Conservation (phyloP, 2,113 vertebrate genomes). For the Periophthalmus modestus region DNA sequence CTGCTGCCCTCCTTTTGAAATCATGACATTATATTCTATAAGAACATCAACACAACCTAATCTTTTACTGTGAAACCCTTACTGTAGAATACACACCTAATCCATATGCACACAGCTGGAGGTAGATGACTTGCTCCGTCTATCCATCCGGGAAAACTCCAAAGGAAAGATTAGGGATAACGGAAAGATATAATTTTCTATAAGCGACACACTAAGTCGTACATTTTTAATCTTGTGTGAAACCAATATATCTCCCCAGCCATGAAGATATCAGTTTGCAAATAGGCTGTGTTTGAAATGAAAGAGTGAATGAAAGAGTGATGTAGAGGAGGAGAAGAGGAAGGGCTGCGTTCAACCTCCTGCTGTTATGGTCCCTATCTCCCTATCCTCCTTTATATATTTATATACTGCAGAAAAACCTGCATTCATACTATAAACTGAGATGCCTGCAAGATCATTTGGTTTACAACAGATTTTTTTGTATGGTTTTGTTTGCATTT, state of each 20-base stretch:
- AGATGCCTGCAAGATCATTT: too few species aligned
- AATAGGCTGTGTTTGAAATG: neutral
- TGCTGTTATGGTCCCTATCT: conserved; percentile 51
- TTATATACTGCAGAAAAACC: too few species aligned
- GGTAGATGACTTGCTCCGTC: neutral
- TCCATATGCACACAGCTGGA: neutral
- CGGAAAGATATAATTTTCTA: neutral
- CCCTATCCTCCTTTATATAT: conserved; percentile 21
- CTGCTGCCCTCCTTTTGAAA: too few species aligned
- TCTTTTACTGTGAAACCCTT: neutral
- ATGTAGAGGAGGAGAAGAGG: conserved; percentile 16
- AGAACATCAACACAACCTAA: neutral
- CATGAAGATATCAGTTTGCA: neutral
- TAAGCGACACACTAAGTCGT: neutral
- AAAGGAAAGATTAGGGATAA: neutral
- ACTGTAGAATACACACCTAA: neutral
- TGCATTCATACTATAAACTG: too few species aligned
- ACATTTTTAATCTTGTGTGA: neutral
- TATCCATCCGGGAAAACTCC: neutral
- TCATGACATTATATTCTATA: neutral
- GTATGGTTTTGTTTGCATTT: too few species aligned
- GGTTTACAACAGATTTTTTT: too few species aligned
- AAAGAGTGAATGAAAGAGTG: neutral
- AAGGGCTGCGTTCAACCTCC: conserved; percentile 17
- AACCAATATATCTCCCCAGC: neutral